These are phyloP conservation scores for Phyllostomus hastatus DNA, from an alignment of 2,113 vertebrate genomes.

Conservation along the genomic window DNA sequence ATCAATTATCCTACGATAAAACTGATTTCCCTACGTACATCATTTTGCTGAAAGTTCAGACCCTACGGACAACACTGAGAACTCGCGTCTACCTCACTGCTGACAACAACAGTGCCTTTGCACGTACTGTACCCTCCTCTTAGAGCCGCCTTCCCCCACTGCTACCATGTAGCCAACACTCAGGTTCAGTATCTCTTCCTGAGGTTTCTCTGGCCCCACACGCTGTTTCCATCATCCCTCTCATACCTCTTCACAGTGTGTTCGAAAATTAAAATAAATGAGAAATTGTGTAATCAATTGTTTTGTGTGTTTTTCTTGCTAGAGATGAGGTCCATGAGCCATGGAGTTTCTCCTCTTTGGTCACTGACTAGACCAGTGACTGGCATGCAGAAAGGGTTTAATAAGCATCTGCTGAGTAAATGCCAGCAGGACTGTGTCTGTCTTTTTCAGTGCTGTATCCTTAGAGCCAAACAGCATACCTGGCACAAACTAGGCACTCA, in stretches of 20 bases:
- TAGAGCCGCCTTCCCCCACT: neutral
- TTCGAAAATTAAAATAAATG: neutral
- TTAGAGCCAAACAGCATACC: neutral
- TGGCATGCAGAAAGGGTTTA: neutral
- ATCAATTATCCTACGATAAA: neutral
- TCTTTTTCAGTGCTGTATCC: neutral
- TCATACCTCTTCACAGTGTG: neutral
- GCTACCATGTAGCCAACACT: neutral
- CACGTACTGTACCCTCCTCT: neutral
- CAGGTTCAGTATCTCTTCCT: neutral
- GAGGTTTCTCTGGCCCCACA: neutral
- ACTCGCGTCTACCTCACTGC: neutral
- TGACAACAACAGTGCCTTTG: neutral
- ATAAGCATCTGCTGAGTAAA: neutral
- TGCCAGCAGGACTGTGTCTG: neutral
- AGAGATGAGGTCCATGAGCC: neutral
- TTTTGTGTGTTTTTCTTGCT: neutral
- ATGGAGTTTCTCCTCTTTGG: neutral
- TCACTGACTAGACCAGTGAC: neutral
- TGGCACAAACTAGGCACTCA: neutral
- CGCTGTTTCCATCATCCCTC: neutral
- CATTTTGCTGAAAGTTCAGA: neutral
- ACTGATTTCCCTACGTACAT: neutral
- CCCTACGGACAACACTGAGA: neutral
- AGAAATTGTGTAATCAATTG: neutral